These are phyloP conservation scores for Asobara japonica DNA, from an alignment of 1,140 invertebrate species.

Conservation along the genomic window DNA sequence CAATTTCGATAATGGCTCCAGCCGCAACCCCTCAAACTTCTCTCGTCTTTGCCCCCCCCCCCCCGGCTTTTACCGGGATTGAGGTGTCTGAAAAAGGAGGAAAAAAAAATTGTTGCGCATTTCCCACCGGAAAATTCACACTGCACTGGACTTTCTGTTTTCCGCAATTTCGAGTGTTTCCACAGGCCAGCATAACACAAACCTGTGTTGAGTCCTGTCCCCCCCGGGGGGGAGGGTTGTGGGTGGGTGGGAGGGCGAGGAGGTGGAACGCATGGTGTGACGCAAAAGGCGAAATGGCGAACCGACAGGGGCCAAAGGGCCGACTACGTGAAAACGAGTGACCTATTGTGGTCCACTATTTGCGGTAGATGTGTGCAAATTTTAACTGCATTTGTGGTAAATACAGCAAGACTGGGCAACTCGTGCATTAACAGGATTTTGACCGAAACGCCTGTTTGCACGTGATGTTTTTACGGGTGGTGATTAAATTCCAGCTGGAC, in stretches of 20 bases:
- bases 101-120: background rate
- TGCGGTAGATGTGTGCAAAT: conserved; percentile 17
- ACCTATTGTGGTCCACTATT: conserved; percentile 19
- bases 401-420: background rate
- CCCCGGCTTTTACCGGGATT: conserved; percentile 13
- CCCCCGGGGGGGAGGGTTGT: background rate
- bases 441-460: background rate
- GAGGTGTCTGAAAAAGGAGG: background rate
- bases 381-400: conserved; percentile 23
- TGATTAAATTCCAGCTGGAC: too few relatives aligned
- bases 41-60: too few relatives aligned
- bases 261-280: background rate
- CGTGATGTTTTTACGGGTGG: background rate
- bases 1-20: too few relatives aligned
- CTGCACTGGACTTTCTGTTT: background rate
- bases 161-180: conserved; percentile 11
- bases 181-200: background rate
- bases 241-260: background rate
- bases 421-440: conserved; percentile 12
- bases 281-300: conserved; percentile 5
- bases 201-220: background rate
- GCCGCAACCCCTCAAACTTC: too few relatives aligned
- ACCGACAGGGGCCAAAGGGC: background rate
- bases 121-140: conserved; percentile 13
- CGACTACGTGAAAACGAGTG: background rate